A percentile compares a stretch with the other conserved stretches of the same genome.
Conservation (phyloP, 2,797 vertebrate genomes). For the Esox lucius region DNA sequence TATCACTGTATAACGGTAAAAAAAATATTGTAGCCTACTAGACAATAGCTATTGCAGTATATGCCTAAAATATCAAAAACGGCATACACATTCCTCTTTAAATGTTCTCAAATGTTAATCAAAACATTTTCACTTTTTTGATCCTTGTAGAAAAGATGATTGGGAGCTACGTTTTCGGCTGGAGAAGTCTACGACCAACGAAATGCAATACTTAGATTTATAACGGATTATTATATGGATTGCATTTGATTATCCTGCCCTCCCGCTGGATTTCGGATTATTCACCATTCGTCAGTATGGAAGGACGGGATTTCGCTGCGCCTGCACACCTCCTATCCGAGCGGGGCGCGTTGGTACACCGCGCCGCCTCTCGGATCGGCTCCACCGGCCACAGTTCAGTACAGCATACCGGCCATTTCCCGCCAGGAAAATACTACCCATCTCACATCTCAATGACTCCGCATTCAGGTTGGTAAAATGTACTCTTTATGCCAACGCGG, state of each 20-base stretch:
- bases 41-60: neutral
- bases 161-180: conserved; percentile 67
- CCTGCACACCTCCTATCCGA: conserved; percentile 92
- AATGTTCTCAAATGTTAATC: conserved; percentile 31
- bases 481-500: conserved; percentile 1
- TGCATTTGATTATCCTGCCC: conserved; percentile 73
- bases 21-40: neutral
- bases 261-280: conserved; percentile 77
- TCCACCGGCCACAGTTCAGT: conserved; percentile 84
- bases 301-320: conserved; percentile 94
- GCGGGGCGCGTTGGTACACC: conserved; percentile 88
- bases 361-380: conserved; percentile 85
- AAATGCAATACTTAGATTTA: conserved; percentile 72
- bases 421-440: conserved; percentile 92
- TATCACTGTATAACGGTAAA: neutral
- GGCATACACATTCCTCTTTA: neutral
- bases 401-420: conserved; percentile 88
- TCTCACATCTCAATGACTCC: conserved; percentile 94
- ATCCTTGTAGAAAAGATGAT: conserved; percentile 80
- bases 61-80: neutral
- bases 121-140: conserved; percentile 38
- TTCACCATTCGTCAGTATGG: conserved; percentile 82
- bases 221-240: conserved; percentile 77
- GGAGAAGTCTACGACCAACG: conserved; percentile 71
- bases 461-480: conserved; percentile 85